Conservation (phyloP, 2,888 invertebrate species). For the Hypomecis atomaria region DNA sequence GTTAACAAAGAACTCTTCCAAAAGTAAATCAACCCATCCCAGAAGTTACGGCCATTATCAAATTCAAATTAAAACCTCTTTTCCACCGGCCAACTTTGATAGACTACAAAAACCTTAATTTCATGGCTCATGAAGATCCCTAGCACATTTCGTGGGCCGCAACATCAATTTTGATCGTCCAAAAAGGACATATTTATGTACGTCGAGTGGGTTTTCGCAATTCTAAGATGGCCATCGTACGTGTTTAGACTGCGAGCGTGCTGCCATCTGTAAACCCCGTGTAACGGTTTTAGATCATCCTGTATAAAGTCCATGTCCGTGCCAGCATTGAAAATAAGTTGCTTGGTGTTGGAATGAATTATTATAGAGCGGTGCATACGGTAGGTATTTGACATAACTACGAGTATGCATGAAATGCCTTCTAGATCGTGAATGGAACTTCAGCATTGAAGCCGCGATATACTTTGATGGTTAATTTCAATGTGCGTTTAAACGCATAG, state of each 20-base stretch:
- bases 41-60: conserved; percentile 20
- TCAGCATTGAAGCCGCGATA: too few relatives aligned
- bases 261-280: conserved; percentile 32
- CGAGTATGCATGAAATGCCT: neutral
- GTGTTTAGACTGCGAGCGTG: conserved; percentile 48
- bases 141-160: conserved; percentile 28
- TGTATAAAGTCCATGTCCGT: conserved; percentile 27
- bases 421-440: neutral
- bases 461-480: too few relatives aligned
- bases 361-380: conserved; percentile 4
- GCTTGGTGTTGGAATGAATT: conserved; percentile 23
- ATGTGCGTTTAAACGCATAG: too few relatives aligned
- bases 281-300: conserved; percentile 36
- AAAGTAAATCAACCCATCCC: conserved; percentile 15
- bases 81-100: conserved; percentile 22
- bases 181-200: conserved; percentile 54
- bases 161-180: conserved; percentile 53
- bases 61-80: conserved; percentile 27
- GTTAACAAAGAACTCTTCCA: conserved; percentile 3
- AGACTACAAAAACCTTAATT: conserved; percentile 35
- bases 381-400: neutral
- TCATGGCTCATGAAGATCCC: conserved; percentile 33
- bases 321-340: conserved; percentile 23
- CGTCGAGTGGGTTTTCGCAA: conserved; percentile 54
- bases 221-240: conserved; percentile 62